These are phyloP conservation scores for Ennomos fuscantarius DNA, from an alignment of 2,888 invertebrate genomes.

Conservation along the genomic window DNA sequence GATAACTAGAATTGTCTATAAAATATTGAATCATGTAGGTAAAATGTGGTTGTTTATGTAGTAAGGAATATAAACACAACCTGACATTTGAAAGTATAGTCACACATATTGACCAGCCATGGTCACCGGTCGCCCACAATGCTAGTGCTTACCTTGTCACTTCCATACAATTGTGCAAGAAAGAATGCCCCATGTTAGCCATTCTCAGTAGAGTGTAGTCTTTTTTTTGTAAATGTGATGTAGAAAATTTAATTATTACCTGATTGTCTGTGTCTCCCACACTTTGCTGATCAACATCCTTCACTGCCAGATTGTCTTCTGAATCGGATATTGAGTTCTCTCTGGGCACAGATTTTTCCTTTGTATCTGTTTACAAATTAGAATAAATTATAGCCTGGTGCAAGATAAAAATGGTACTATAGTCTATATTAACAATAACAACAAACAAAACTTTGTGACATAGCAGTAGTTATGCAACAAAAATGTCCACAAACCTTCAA, in stretches of 20 bases:
- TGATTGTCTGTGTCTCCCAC: conserved; percentile 82
- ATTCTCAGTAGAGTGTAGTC: no score
- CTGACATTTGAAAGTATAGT: no score
- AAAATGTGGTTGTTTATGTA: no score
- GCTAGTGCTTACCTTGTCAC: no score
- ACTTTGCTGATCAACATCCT: conserved; percentile 78
- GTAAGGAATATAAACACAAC: no score
- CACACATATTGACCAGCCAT: no score
- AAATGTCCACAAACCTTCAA: conserved; percentile 71
- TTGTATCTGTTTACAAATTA: conserved; percentile 57
- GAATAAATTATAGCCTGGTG: conserved; percentile 15
- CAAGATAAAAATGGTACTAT: background rate
- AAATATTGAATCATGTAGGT: no score
- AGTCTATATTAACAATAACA: background rate
- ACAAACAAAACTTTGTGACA: background rate
- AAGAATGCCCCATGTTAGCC: no score
- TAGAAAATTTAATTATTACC: conserved; percentile 48
- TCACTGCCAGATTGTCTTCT: conserved; percentile 76
- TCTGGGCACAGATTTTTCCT: conserved; percentile 79
- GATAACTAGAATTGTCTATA: no score
- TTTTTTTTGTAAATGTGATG: background rate
- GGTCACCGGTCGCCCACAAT: no score
- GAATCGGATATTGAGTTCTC: conserved; percentile 89
- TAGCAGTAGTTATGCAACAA: background rate
- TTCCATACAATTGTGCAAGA: no score